Conservation (phyloP, 92 coral and sea anemone genomes). For the Epizoanthus fatuus region DNA sequence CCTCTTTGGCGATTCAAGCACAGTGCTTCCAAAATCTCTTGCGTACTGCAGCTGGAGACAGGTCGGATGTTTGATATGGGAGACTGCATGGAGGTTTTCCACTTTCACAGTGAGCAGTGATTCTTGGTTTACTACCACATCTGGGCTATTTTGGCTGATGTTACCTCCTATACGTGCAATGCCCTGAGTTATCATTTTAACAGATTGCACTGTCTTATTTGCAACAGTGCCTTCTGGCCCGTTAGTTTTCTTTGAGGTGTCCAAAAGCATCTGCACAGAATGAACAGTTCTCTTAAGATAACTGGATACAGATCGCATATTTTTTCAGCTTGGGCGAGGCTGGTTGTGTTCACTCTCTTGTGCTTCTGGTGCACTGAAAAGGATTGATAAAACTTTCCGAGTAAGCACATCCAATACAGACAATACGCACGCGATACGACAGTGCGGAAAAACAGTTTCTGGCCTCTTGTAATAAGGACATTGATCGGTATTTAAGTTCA, state of each 20-base stretch:
- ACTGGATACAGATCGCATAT: conserved; percentile 43
- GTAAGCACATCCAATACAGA: too few species aligned
- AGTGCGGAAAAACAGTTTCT: too few species aligned
- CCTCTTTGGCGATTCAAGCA: conserved; percentile 36
- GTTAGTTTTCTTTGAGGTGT: conserved; percentile 40
- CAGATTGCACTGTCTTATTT: conserved; percentile 49
- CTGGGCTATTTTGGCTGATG: conserved; percentile 35
- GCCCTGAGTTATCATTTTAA: conserved; percentile 35
- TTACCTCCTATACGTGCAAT: conserved; percentile 26
- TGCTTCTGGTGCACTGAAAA: conserved; percentile 56
- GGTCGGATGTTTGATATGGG: conserved; percentile 36
- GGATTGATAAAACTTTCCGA: neutral
- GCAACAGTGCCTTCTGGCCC: conserved; percentile 42
- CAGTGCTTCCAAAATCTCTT: conserved; percentile 34
- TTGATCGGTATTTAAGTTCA: too few species aligned
- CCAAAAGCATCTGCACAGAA: conserved; percentile 36
- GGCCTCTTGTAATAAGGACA: too few species aligned
- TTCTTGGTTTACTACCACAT: conserved; percentile 30
- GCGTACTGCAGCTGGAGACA: conserved; percentile 37
- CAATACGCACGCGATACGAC: too few species aligned
- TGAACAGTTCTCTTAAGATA: conserved; percentile 56
- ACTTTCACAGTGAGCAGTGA: conserved; percentile 39
- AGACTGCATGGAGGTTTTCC: conserved; percentile 39
- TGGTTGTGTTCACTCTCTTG: conserved; percentile 48
- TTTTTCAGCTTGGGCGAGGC: conserved; percentile 46